Evolutionary conservation across 2,113 vertebrate species (phyloP).

Genomic region (Phainopepla nitens): DNA sequence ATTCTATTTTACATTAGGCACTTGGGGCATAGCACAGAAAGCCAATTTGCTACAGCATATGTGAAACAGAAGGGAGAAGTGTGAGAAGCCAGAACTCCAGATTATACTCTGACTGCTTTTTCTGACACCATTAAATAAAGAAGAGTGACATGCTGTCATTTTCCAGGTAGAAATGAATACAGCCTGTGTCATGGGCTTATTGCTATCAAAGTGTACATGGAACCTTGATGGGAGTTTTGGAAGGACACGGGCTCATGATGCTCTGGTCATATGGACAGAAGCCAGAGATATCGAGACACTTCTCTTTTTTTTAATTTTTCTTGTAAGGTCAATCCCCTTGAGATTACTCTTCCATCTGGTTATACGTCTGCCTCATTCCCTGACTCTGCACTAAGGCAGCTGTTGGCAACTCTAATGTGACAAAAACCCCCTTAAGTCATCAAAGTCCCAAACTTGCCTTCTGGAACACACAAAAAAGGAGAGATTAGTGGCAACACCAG

Average conservation of each 20-base stretch:
- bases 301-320: background rate
- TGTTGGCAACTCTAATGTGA: background rate
- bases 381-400: background rate
- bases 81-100: background rate
- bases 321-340: background rate
- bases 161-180: background rate
- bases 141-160: background rate
- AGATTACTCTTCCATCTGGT: constrained; percentile 20
- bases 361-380: background rate
- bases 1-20: background rate
- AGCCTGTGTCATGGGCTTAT: background rate
- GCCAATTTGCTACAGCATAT: background rate
- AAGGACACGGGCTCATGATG: background rate
- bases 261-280: background rate
- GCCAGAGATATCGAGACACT: background rate
- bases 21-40: background rate
- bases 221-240: background rate
- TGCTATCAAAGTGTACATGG: background rate
- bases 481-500: background rate
- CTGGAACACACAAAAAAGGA: background rate
- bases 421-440: constrained; percentile 14
- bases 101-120: background rate
- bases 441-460: constrained; percentile 17
- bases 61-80: background rate
- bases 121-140: background rate